phyloP scores from a whole-genome alignment of 2,113 vertebrate species.

The Vombatus ursinus region DNA sequence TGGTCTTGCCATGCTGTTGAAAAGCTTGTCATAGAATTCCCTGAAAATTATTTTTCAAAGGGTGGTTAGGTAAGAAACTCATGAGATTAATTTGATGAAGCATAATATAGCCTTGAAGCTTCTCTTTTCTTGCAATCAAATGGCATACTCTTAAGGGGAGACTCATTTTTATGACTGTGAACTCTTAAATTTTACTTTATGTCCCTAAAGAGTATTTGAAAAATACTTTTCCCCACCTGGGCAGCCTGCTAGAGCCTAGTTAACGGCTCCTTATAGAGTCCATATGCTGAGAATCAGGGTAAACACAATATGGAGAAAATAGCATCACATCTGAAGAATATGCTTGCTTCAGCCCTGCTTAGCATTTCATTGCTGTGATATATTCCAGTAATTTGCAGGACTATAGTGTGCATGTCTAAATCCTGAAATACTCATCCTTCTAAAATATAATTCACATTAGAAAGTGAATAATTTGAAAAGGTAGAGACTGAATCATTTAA shows the following conservation, averaged over 20 bases:
- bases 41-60: not conserved
- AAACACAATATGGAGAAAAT: conserved; percentile 3
- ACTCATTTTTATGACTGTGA: conserved; percentile 3
- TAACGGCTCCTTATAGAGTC: not conserved
- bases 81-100: not conserved
- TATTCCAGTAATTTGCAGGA: not conserved
- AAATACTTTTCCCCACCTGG: not conserved
- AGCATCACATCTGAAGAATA: conserved; percentile 3
- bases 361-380: not conserved
- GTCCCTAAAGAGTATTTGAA: not conserved
- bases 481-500: not conserved
- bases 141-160: not conserved
- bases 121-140: not conserved
- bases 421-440: not conserved
- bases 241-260: not conserved
- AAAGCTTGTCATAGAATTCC: not conserved
- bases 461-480: not conserved
- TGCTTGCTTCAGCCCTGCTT: not conserved
- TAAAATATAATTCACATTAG: not conserved
- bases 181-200: not conserved
- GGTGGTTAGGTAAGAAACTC: not conserved
- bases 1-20: not conserved
- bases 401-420: not conserved
- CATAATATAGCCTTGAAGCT: not conserved
- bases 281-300: conserved; percentile 1